These are phyloP conservation scores for Drosophila algonquin DNA, from an alignment of 2,888 invertebrate genomes.

Conservation along the genomic window DNA sequence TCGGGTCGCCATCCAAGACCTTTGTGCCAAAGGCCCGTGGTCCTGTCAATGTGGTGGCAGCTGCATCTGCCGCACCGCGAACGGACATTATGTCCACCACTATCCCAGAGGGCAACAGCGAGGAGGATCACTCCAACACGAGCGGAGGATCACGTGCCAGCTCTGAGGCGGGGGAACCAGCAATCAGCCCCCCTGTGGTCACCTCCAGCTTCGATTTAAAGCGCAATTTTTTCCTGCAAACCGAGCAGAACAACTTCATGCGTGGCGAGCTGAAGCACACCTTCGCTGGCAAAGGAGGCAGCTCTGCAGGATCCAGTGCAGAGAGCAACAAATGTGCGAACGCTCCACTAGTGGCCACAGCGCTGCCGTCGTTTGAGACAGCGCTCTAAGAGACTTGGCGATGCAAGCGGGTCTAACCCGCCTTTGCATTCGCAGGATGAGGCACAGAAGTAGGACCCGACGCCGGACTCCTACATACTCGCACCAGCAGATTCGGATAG, in stretches of 20 bases:
- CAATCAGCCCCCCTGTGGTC: neutral
- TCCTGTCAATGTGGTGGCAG: conserved; percentile 84
- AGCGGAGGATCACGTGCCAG: conserved; percentile 86
- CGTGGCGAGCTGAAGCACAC: conserved; percentile 81
- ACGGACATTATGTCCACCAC: conserved; percentile 94
- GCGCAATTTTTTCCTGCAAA: conserved; percentile 83
- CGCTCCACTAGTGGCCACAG: conserved; percentile 44
- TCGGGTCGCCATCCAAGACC: conserved; percentile 86
- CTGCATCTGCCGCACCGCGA: conserved; percentile 83
- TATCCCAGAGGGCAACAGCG: conserved; percentile 91
- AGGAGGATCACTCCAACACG: conserved; percentile 89
- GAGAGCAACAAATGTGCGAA: conserved; percentile 54
- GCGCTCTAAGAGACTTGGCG: conserved; percentile 62
- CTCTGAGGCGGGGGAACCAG: conserved; percentile 78
- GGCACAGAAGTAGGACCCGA: conserved; percentile 9
- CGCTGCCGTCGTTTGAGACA: conserved; percentile 79
- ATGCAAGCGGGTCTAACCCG: conserved; percentile 66
- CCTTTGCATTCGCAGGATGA: conserved; percentile 23
- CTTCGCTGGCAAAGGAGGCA: conserved; percentile 48
- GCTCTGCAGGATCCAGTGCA: conserved; percentile 4
- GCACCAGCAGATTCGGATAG: conserved; percentile 39
- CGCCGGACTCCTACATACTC: neutral
- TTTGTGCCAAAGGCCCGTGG: conserved; percentile 86
- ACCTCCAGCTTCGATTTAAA: conserved; percentile 80
- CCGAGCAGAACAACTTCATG: conserved; percentile 84